Evolutionary conservation across 2,113 vertebrate genomes (phyloP), one percentile per base, ranked within the genome.

Genomic region (Onychostruthus taczanowskii): DNA sequence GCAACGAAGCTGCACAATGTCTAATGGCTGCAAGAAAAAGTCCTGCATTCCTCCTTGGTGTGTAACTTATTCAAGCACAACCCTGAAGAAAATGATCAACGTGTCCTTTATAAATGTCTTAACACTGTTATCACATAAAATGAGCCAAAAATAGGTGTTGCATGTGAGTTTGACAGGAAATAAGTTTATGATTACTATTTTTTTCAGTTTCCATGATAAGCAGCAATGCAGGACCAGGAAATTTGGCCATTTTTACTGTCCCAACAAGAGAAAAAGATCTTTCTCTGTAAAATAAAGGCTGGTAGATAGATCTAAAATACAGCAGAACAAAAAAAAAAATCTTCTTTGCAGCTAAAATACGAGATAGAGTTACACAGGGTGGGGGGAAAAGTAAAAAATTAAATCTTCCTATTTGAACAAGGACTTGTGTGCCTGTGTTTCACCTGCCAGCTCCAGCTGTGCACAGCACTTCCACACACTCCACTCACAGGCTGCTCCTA

Each of bases 401-500:
- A 80, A 90, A 50, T 67, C 8, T 86, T 83, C 23, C 41, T 39
- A 77, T 69, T 23, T 78, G 52, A 68, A 37, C 24, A 83, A 74
- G 83, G 35, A 84, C 74, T 44, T 83, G 37, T n/a, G 22, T 78
- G 58, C 81, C 91, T 55, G 23, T 39, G 87, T 94, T 94, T 93
- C 83, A 97, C 82, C 87, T 94, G 89, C 75, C 94, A 82, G 53
- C 86, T 81, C 76, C 80, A 94, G 81, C 74, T 92, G 72, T 68
- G 84, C 82, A 69, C 70, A 87, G 87, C 82, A 89, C 28, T 39
- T 84, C 68, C 94, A 90, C 77, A 82, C 35, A 64, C 59, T 59
- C n/a, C 11, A 22, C 81, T 85, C 84, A 41, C 69, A 78, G 58
- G 26, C 61, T 90, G 46, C 39, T 24, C 16, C 91, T 70, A 95